Conservation (phyloP, 2,113 vertebrate genomes). For the Harpagus bidentatus region DNA sequence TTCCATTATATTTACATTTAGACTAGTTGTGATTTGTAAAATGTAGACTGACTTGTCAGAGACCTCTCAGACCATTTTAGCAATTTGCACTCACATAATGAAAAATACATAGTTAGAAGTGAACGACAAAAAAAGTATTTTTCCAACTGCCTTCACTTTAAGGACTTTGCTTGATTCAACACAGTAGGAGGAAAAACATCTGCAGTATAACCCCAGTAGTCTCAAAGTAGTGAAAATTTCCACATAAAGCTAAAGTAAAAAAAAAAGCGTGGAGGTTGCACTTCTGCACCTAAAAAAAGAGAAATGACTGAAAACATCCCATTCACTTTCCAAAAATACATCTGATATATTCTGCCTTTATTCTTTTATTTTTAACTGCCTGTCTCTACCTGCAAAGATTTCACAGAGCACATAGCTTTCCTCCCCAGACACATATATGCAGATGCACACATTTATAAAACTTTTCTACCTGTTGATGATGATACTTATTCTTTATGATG, state of each 20-base stretch:
- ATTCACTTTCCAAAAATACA: background rate
- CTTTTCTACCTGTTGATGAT: background rate
- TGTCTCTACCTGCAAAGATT: background rate
- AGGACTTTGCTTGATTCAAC: background rate
- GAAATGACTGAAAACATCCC: background rate
- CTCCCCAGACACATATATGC: background rate
- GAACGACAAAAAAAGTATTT: background rate
- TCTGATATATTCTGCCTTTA: background rate
- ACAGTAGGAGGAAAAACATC: background rate
- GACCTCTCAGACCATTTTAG: background rate
- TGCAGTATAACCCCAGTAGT: background rate
- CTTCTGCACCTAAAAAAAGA: background rate
- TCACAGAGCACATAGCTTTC: background rate
- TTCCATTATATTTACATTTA: conserved; percentile 26
- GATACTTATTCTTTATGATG: background rate
- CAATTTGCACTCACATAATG: background rate
- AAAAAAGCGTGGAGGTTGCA: background rate
- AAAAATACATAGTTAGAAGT: background rate
- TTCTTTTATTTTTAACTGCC: background rate
- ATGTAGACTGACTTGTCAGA: background rate
- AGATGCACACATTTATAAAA: background rate
- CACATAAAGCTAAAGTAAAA: background rate
- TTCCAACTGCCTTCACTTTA: background rate
- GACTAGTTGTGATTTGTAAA: background rate
- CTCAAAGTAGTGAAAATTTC: background rate